phyloP scores from a whole-genome alignment of 2,113 vertebrate genomes.

The Lipotes vexillifer region DNA sequence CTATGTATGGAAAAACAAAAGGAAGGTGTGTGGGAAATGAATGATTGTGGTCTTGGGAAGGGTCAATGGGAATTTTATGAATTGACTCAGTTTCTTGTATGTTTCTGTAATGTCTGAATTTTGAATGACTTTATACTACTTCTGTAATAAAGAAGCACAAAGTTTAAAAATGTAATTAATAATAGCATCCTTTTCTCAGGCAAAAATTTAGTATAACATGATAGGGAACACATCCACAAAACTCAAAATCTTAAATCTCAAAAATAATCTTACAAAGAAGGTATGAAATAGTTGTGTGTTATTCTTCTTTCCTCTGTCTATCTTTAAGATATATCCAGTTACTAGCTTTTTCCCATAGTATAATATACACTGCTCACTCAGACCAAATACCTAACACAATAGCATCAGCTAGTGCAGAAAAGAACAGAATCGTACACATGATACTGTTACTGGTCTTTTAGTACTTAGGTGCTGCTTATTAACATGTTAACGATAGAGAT shows the following conservation, averaged over 20 bases:
- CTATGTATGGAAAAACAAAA: neutral
- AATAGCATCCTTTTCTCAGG: neutral
- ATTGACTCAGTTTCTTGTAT: neutral
- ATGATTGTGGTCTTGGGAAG: neutral
- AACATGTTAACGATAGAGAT: too few species aligned
- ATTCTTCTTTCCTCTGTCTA: neutral
- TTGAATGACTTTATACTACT: neutral
- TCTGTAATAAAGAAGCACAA: neutral
- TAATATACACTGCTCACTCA: neutral
- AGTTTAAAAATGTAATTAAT: neutral
- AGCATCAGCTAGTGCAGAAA: neutral
- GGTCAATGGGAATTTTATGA: neutral
- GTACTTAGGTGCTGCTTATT: neutral
- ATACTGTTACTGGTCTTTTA: neutral
- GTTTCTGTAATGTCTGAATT: neutral
- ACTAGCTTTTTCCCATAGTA: neutral
- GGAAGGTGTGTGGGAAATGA: neutral
- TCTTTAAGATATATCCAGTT: neutral
- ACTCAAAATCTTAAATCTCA: neutral
- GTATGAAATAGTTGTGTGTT: neutral
- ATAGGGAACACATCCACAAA: neutral
- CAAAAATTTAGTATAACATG: neutral
- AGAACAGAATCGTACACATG: neutral
- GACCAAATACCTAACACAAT: too few species aligned
- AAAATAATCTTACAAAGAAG: neutral